Evolutionary conservation across 2,888 invertebrate genomes (phyloP), one percentile per base, ranked within the genome.

Genomic region (Acholoe squamosa): DNA sequence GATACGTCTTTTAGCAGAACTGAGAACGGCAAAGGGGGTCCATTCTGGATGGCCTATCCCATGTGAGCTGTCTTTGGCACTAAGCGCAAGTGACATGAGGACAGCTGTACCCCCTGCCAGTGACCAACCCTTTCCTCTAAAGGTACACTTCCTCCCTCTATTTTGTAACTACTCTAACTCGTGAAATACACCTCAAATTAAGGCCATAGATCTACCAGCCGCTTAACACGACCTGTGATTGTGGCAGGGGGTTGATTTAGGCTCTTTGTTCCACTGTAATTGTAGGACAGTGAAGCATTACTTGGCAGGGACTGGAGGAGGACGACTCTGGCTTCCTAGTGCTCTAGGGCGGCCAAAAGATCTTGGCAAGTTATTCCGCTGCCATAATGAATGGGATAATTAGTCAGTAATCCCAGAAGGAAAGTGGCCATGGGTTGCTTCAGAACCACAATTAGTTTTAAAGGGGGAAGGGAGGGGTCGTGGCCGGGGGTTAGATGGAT

Each of bases 341-440:
- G 71, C 71, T 71, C 71, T 28, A 43, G 43, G 25, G 71, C 71
- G 71, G 71, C 71, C 80, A 80, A 43, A 80, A 80, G 54, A 86
- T 52, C 28, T 86, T 86, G 52, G 52, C 86, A 86, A 86, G 56
- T 54, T 86, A 56, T 86, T 86, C 86, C 54, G 43, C 54, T 52
- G 54, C 86, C 52, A 86, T 54, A 86, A 86, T 86, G 86, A 86
- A 86, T 86, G 86, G 56, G 86, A 86, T 86, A 86, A 86, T 86
- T 86, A 86, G 54, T 86, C 86, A 22, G 54, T 28, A 31, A 25
- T 52, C 52, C 86, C 52, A 54, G 54, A 86, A 54, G 86, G 54
- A 56, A 56, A 56, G 86, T 52, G 56, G 56, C 86, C 86, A 86
- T 54, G 52, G 31, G n/a, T 86, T 86, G 56, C 31, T 52, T 54